phyloP scores from a whole-genome alignment of 2,113 vertebrate species.

The Catharus bicknelli region DNA sequence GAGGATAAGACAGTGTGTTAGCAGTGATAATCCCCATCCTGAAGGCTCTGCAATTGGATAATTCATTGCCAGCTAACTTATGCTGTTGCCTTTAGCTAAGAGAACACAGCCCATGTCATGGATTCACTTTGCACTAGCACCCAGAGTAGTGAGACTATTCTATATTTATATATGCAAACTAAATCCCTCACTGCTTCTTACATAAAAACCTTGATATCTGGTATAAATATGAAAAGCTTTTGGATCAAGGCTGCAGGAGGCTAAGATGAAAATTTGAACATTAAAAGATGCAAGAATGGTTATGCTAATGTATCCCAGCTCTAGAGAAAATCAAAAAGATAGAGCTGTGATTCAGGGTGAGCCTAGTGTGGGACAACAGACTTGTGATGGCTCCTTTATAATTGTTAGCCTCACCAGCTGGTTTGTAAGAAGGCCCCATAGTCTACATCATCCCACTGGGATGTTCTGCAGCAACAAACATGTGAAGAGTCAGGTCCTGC shows the following conservation, averaged over 20 bases:
- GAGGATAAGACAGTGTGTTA: neutral
- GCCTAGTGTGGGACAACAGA: neutral
- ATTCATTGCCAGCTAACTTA: neutral
- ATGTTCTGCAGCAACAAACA: neutral
- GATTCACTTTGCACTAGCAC: slow-evolving; percentile 1
- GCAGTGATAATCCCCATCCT: neutral
- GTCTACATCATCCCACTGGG: neutral
- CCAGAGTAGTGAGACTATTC: neutral
- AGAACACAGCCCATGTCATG: neutral
- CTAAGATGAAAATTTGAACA: slow-evolving; percentile 10
- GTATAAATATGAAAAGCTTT: slow-evolving; percentile 29
- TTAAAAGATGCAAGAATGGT: neutral
- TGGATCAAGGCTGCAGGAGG: slow-evolving; percentile 1
- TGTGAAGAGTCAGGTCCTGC: neutral
- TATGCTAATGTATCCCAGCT: neutral
- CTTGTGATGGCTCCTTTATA: neutral
- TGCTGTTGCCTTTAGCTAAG: slow-evolving; percentile 4
- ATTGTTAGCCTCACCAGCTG: neutral
- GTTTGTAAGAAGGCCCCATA: neutral
- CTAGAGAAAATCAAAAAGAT: neutral
- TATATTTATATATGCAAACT: slow-evolving; percentile 20
- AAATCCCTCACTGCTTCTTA: neutral
- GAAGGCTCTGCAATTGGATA: neutral
- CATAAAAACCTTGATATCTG: neutral
- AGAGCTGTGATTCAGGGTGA: neutral